phyloP scores from a whole-genome alignment of 2,113 vertebrate genomes.

The Meleagris gallopavo region DNA sequence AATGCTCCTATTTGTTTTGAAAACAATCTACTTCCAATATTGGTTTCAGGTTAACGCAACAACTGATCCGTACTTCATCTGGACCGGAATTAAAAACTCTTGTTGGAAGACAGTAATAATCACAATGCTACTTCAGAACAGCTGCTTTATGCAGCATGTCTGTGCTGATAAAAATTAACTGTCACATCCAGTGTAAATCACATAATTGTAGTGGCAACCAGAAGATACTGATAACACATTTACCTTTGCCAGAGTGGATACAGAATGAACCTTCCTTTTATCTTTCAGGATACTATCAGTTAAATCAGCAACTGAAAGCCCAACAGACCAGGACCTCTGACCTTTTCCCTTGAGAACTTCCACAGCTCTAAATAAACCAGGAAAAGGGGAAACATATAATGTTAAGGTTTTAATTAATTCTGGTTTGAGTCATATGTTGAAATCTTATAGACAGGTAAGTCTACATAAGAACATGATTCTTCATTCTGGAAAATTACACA shows the following conservation, averaged over 20 bases:
- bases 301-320: conserved; percentile 92
- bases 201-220: neutral
- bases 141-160: neutral
- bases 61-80: neutral
- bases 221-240: neutral
- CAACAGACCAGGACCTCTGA: conserved; percentile 94
- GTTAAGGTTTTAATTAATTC: conserved; percentile 27
- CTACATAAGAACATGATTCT: neutral
- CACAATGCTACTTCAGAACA: neutral
- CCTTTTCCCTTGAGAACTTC: conserved; percentile 89
- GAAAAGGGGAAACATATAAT: neutral
- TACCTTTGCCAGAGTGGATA: conserved; percentile 93
- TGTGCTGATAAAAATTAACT: neutral
- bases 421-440: conserved; percentile 12
- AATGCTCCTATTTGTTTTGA: neutral
- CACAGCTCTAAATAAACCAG: conserved; percentile 81
- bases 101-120: neutral
- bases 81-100: neutral
- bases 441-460: neutral
- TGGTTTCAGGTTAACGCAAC: neutral
- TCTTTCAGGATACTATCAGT: conserved; percentile 88
- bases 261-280: conserved; percentile 88
- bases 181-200: neutral
- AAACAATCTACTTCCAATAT: neutral
- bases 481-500: neutral